phyloP scores from a whole-genome alignment of 2,888 invertebrate species.

The Drosophila borborema region DNA sequence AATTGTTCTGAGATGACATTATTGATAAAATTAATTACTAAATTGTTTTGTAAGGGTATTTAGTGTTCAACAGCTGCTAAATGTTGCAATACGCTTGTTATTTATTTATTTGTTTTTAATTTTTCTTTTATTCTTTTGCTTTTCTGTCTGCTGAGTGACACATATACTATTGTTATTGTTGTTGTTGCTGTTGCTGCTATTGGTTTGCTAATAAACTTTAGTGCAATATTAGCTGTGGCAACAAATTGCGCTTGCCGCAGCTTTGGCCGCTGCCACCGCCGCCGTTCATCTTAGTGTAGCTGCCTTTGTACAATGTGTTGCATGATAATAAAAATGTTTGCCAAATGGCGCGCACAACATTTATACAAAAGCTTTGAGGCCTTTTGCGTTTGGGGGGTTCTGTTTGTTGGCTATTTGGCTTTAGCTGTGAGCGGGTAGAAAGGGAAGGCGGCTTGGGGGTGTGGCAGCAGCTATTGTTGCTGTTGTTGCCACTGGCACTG shows the following conservation, averaged over 20 bases:
- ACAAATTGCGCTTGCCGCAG: conserved; percentile 54
- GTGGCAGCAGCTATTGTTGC: conserved; percentile 43
- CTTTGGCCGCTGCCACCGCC: neutral
- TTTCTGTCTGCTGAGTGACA: conserved; percentile 43
- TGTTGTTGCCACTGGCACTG: conserved; percentile 61
- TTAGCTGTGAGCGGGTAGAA: conserved; percentile 12
- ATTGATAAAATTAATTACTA: too few species aligned
- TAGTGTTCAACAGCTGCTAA: neutral
- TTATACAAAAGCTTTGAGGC: conserved; percentile 51
- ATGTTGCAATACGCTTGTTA: conserved; percentile 7
- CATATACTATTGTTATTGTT: conserved; percentile 15
- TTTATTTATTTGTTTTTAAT: conserved; percentile 34
- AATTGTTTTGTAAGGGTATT: conserved; percentile 7
- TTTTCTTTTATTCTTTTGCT: conserved; percentile 10
- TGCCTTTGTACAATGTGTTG: conserved; percentile 40
- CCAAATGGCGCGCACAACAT: conserved; percentile 67
- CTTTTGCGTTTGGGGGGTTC: conserved; percentile 33
- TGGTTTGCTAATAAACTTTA: conserved; percentile 72
- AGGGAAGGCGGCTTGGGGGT: neutral
- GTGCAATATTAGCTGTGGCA: conserved; percentile 74
- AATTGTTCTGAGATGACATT: too few species aligned
- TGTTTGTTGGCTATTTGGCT: conserved; percentile 61
- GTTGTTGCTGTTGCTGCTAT: conserved; percentile 15
- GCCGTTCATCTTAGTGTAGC: conserved; percentile 14
- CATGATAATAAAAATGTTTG: conserved; percentile 75